A percentile compares a stretch with the other conserved stretches of the same genome.
phyloP scores from a whole-genome alignment of 2,113 vertebrate species.

The Oceanodroma tethys region DNA sequence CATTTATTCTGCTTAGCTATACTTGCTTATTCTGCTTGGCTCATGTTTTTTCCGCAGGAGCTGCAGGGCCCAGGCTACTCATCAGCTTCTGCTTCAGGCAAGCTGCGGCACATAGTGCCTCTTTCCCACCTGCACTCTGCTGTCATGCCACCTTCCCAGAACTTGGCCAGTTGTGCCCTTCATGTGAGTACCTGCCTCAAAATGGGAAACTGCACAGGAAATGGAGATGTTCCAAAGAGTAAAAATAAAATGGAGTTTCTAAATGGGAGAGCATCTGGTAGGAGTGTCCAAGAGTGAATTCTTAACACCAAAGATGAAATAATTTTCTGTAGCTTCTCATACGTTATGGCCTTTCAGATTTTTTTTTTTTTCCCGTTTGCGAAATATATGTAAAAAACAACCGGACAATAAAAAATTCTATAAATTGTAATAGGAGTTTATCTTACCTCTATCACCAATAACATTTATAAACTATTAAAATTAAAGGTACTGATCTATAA shows the following conservation, averaged over 20 bases:
- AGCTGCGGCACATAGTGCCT: background rate
- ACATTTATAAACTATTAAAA: background rate
- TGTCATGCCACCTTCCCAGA: constrained; percentile 18
- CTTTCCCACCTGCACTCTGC: background rate
- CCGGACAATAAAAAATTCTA: background rate
- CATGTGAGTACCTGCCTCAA: constrained; percentile 33
- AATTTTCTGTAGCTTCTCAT: background rate
- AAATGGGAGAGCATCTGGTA: background rate
- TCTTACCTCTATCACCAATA: background rate
- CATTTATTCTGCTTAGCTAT: background rate
- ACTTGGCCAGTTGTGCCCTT: constrained; percentile 9
- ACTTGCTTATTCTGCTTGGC: background rate
- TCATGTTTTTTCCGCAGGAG: constrained; percentile 71
- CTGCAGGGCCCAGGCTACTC: constrained; percentile 72
- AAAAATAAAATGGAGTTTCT: background rate
- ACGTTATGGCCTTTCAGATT: background rate
- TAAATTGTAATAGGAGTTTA: background rate
- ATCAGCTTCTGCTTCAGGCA: background rate
- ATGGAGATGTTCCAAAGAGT: background rate
- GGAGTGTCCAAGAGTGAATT: background rate
- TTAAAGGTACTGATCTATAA: background rate
- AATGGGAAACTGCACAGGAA: background rate
- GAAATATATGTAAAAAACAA: background rate
- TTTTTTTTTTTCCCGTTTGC: accelerated
- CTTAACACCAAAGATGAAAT: background rate